phyloP scores from a whole-genome alignment of 2,113 vertebrate genomes.

The Steatornis caripensis region DNA sequence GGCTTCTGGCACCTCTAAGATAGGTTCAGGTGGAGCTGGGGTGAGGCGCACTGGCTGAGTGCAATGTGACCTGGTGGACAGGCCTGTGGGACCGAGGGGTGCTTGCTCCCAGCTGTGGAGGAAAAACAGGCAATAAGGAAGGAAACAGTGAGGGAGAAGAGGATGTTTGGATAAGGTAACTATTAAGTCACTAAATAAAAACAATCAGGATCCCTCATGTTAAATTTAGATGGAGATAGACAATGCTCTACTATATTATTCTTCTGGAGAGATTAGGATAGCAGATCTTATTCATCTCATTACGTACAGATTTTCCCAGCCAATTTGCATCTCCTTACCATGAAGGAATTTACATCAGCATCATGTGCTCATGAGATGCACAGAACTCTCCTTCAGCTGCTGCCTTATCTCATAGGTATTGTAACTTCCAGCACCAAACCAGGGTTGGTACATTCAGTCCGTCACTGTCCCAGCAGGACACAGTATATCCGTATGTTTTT shows the following conservation, averaged over 20 bases:
- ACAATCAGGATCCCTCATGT: background rate
- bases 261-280: background rate
- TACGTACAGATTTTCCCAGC: background rate
- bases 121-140: background rate
- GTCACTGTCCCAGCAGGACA: background rate
- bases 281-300: background rate
- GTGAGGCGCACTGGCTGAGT: background rate
- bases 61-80: background rate
- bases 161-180: background rate
- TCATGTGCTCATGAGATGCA: background rate
- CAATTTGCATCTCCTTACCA: background rate
- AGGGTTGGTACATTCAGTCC: accelerated
- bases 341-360: background rate
- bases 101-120: background rate
- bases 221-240: background rate
- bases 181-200: background rate
- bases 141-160: background rate
- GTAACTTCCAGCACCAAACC: background rate
- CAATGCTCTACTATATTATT: background rate
- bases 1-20: background rate
- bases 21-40: accelerated
- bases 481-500: background rate
- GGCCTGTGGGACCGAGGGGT: background rate
- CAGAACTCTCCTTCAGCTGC: background rate
- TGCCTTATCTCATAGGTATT: background rate